Evolutionary conservation across 2,888 invertebrate genomes (phyloP).

Genomic region (Euproctis similis): DNA sequence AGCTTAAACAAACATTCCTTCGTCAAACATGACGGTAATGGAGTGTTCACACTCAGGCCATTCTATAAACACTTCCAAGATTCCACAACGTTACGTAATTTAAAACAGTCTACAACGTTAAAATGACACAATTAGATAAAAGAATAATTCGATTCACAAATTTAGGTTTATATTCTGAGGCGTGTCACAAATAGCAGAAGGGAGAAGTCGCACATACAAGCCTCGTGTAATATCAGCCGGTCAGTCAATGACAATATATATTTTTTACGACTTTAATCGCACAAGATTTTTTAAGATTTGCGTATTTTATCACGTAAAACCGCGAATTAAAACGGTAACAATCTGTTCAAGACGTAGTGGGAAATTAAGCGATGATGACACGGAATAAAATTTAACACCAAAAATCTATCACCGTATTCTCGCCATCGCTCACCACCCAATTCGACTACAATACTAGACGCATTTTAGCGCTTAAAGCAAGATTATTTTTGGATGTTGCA

Average conservation of each 20-base stretch:
- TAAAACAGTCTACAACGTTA: conserved; percentile 68
- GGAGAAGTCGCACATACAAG: conserved; percentile 76
- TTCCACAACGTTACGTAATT: conserved; percentile 77
- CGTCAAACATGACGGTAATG: conserved; percentile 76
- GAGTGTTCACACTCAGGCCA: conserved; percentile 75
- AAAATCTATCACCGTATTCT: conserved; percentile 76
- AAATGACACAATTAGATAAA: conserved; percentile 71
- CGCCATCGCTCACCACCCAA: conserved; percentile 77
- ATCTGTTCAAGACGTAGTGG: conserved; percentile 55
- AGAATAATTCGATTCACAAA: conserved; percentile 70
- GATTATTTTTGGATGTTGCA: conserved; percentile 62
- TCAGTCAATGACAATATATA: conserved; percentile 76
- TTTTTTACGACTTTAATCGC: conserved; percentile 65
- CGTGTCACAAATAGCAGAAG: conserved; percentile 76
- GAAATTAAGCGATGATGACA: conserved; percentile 70
- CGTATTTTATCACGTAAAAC: conserved; percentile 55
- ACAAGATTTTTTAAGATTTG: conserved; percentile 53
- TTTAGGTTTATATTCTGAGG: conserved; percentile 74
- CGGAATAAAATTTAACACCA: conserved; percentile 75
- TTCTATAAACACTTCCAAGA: conserved; percentile 72
- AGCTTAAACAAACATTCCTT: conserved; percentile 76
- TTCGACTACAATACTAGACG: conserved; percentile 71
- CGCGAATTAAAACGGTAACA: conserved; percentile 54
- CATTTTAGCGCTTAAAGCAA: conserved; percentile 73
- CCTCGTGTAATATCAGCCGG: conserved; percentile 77